Base-by-base conservation (phyloP, 2,888 invertebrate species). In the Lottia gigantea region DNA sequence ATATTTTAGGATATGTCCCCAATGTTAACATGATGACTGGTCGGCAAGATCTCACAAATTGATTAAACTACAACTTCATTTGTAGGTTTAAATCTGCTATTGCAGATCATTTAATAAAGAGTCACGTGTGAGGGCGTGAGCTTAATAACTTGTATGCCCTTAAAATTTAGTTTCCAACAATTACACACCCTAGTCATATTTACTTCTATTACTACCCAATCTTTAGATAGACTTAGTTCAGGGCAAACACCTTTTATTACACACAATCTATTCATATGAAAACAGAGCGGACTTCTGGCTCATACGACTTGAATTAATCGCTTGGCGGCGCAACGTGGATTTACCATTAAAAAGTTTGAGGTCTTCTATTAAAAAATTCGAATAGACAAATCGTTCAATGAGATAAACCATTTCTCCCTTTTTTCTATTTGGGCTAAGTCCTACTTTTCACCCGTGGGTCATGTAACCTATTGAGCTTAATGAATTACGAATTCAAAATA, bases 1-100 rank as follows among this genome's bases (percentile, higher is more conserved):
- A 68, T 62, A 68, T 68, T 62, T 46, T 61, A 11, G 67, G 67
- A 62, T 62, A 68, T 62, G 46, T 45, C 26, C 62, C 67, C 49
- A 19, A 14, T 15, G 49, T 26, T 61, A 67, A 19, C 62, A 68
- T 62, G 26, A 55, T 19, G 55, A 23, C 19, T 23, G 55, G 11
- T 19, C 0, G 23, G 19, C 23, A 55, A 55, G 55, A 55, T 23
- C 19, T 19, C 19, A 55, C 55, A 23, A 55, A 11, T 55, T 55
- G 55, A 23, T 55, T 11, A 1, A 8, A 40, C 40, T 40, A 40
- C 40, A 40, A 6, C 40, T 11, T 40, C 40, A 40, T 40, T 40
- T 40, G 40, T 40, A 40, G 40, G 7, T 40, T 40, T 40, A 12
- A 23, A 55, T 55, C 55, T 8, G 2, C 7, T 11, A 23, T 55